Conservation (phyloP, 2,797 vertebrate genomes). For the Agapornis canus region DNA sequence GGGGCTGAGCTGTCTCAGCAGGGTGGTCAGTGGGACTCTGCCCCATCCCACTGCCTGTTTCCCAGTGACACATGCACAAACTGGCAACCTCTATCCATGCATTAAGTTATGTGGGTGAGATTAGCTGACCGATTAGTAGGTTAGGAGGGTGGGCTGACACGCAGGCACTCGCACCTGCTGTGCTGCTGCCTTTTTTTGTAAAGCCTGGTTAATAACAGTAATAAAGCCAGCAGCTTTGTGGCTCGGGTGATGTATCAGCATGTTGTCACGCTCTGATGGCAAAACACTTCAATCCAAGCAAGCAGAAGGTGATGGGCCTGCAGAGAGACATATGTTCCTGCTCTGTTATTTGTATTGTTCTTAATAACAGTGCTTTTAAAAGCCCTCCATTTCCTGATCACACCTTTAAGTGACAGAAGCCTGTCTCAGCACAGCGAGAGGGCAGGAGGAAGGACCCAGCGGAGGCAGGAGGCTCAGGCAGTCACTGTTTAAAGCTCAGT, state of each 20-base stretch:
- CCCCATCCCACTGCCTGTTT: not conserved
- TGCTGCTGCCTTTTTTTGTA: slow-evolving; percentile 11
- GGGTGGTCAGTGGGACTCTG: not conserved
- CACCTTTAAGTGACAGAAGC: slow-evolving; percentile 17
- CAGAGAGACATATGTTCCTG: slow-evolving; percentile 31
- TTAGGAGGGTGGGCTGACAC: not conserved
- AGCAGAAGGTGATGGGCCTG: slow-evolving; percentile 50
- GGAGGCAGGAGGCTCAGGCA: not conserved
- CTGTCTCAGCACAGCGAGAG: accelerated
- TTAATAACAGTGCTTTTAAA: slow-evolving; percentile 45
- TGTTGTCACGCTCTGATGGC: slow-evolving; percentile 36
- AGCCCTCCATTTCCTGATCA: slow-evolving; percentile 4
- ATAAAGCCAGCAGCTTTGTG: slow-evolving; percentile 6
- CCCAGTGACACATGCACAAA: not conserved
- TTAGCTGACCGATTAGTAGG: not conserved
- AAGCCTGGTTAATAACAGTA: slow-evolving; percentile 42
- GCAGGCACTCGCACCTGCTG: not conserved
- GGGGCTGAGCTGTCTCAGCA: not conserved
- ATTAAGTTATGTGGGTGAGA: not conserved
- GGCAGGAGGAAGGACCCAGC: not conserved
- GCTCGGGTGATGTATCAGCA: not conserved
- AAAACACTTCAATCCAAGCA: slow-evolving; percentile 56
- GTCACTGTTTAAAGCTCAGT: not conserved
- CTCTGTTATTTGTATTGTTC: slow-evolving; percentile 55
- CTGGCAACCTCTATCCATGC: not conserved